Evolutionary conservation across 2,113 vertebrate genomes (phyloP).

Genomic region (Microcebus tavaratra): DNA sequence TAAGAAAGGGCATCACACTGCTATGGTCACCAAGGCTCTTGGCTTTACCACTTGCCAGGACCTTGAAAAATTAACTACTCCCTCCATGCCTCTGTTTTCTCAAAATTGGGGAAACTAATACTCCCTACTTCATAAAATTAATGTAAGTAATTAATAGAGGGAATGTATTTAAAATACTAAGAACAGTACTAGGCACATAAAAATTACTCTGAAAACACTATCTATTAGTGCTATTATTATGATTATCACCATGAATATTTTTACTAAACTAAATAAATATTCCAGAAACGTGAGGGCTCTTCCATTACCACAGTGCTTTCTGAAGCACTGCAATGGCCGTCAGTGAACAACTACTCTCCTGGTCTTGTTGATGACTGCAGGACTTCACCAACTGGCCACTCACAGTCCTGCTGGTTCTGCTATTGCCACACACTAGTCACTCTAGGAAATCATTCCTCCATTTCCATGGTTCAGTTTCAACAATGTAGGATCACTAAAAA

Average conservation of each 20-base stretch:
- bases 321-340: background rate
- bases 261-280: background rate
- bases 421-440: background rate
- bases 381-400: background rate
- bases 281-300: background rate
- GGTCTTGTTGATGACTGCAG: rapidly evolving
- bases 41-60: background rate
- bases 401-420: background rate
- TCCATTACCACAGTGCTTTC: rapidly evolving
- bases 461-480: background rate
- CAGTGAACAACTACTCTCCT: rapidly evolving
- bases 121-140: background rate
- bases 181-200: background rate
- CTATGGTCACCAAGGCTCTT: background rate
- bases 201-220: background rate
- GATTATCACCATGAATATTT: background rate
- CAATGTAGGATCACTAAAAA: background rate
- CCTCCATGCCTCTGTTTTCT: background rate
- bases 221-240: background rate
- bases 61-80: background rate
- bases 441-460: background rate
- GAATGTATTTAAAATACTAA: background rate
- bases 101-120: background rate
- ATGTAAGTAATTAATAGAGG: background rate
- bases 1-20: no score